phyloP scores from a whole-genome alignment of 2,888 invertebrate genomes.

The Axea sp. region DNA sequence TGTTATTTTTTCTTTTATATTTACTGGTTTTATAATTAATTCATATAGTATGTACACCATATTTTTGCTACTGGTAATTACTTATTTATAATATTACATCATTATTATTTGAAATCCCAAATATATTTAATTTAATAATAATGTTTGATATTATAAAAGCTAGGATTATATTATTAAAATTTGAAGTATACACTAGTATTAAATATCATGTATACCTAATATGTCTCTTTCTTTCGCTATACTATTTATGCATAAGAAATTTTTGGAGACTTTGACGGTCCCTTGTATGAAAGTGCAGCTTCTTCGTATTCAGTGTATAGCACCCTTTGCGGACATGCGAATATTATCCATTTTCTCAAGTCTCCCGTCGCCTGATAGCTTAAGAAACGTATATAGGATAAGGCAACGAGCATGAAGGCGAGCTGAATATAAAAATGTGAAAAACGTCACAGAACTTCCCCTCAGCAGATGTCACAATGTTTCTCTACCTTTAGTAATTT shows the following conservation, averaged over 20 bases:
- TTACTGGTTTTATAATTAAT: too few relatives aligned
- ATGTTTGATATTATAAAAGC: too few relatives aligned
- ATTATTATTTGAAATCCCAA: too few relatives aligned
- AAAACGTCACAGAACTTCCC: constrained; percentile 63
- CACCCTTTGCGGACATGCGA: constrained; percentile 65
- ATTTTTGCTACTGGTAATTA: too few relatives aligned
- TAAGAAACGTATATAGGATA: constrained; percentile 63
- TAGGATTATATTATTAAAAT: too few relatives aligned
- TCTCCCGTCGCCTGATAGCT: constrained; percentile 65
- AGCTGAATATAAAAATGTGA: constrained; percentile 69
- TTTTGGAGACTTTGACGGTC: constrained; percentile 37
- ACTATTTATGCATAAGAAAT: constrained; percentile 37
- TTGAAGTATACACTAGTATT: too few relatives aligned
- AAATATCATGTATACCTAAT: too few relatives aligned
- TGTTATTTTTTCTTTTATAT: too few relatives aligned
- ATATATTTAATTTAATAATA: too few relatives aligned
- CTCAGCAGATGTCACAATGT: constrained; percentile 68
- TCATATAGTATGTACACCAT: too few relatives aligned
- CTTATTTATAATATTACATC: too few relatives aligned
- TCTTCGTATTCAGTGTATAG: constrained; percentile 65
- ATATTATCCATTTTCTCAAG: constrained; percentile 68
- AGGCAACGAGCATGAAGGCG: constrained; percentile 62
- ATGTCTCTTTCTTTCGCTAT: too few relatives aligned
- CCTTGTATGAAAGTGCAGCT: constrained; percentile 53
- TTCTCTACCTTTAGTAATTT: constrained; percentile 67